Evolutionary conservation across 53 echinoderm and acorn worm species (phyloP).

Genomic region (Echinometra lucunter): DNA sequence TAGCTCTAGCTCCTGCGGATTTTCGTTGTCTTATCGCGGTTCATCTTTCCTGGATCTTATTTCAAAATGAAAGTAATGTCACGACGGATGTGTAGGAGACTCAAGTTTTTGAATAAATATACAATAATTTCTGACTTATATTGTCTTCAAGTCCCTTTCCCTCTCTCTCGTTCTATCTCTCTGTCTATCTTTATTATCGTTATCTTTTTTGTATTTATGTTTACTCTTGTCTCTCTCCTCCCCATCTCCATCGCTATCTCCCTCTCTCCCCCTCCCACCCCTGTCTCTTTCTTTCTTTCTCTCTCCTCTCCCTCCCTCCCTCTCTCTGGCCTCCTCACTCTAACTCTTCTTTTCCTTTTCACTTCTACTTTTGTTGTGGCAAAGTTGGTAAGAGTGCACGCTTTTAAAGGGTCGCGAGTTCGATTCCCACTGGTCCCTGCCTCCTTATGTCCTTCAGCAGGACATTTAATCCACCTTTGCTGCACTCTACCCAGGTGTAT

Average conservation of each 20-base stretch:
- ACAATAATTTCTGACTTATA: not conserved
- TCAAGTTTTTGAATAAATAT: not conserved
- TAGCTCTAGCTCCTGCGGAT: not conserved
- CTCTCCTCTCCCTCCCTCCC: not conserved
- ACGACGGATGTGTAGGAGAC: slow-evolving; percentile 57
- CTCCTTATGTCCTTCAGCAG: no score
- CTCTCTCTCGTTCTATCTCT: not conserved
- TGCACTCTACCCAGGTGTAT: no score
- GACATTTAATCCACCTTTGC: no score
- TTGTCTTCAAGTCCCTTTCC: not conserved
- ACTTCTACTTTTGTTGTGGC: no score
- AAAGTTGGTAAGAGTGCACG: no score
- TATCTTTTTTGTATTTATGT: not conserved
- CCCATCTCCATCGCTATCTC: not conserved
- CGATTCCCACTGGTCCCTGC: no score
- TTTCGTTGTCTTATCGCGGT: slow-evolving; percentile 29
- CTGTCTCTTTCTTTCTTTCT: not conserved
- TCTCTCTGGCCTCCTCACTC: not conserved
- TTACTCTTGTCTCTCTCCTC: not conserved
- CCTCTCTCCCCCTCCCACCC: not conserved
- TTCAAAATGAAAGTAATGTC: not conserved
- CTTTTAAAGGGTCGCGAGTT: no score
- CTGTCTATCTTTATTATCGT: not conserved
- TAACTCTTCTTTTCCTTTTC: not conserved
- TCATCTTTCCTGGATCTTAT: slow-evolving; percentile 3